Conservation (phyloP, 2,797 vertebrate genomes). For the Gephyroberyx darwinii region DNA sequence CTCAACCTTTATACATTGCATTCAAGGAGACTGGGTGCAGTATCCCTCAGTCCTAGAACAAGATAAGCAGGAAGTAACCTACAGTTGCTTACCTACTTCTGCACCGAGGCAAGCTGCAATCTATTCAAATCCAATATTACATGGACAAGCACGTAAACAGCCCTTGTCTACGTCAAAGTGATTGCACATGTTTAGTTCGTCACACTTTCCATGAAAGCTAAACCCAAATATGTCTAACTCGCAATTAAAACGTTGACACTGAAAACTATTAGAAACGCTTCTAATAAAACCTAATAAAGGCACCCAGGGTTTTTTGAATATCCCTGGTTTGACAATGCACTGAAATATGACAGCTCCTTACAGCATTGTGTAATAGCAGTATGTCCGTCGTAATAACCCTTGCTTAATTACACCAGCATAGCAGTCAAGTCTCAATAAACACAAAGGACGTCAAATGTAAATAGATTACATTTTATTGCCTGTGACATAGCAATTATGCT, state of each 20-base stretch:
- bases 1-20: constrained; percentile 11
- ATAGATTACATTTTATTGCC: constrained; percentile 9
- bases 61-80: constrained; percentile 33
- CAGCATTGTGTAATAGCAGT: constrained; percentile 3
- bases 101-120: not conserved
- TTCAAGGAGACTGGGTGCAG: constrained; percentile 5
- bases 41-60: constrained; percentile 18
- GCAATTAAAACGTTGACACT: not conserved
- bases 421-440: not conserved
- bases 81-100: constrained; percentile 9
- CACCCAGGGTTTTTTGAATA: not conserved
- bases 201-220: not conserved
- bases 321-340: not conserved
- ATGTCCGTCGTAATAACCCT: constrained; percentile 4
- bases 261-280: not conserved
- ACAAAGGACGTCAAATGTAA: constrained; percentile 2
- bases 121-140: constrained; percentile 8
- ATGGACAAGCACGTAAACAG: too few relatives aligned
- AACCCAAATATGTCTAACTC: not conserved
- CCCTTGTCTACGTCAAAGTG: too few relatives aligned
- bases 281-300: not conserved
- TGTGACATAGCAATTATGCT: constrained; percentile 6
- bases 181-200: not conserved
- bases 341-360: constrained; percentile 7
- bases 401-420: not conserved